Conservation (phyloP, 1,140 invertebrate genomes). For the Eurosta solidaginis region DNA sequence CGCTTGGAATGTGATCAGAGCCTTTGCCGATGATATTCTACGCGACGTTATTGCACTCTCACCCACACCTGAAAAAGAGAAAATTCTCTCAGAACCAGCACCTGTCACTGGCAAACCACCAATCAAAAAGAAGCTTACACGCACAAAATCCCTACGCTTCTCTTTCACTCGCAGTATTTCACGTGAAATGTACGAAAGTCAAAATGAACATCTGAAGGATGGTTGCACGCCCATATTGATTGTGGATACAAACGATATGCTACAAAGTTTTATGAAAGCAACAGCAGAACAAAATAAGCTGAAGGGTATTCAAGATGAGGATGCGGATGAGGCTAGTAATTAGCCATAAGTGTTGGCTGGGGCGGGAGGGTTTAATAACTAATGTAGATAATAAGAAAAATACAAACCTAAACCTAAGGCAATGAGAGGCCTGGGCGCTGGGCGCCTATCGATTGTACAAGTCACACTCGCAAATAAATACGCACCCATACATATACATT, state of each 20-base stretch:
- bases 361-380: no score
- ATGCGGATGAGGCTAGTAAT: conserved; percentile 56
- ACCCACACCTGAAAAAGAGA: conserved; percentile 46
- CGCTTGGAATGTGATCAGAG: conserved; percentile 74
- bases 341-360: conserved; percentile 33
- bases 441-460: neutral
- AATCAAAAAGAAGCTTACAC: conserved; percentile 62
- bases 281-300: conserved; percentile 44
- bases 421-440: neutral
- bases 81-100: conserved; percentile 49
- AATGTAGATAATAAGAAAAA: no score
- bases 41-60: conserved; percentile 53
- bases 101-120: conserved; percentile 59
- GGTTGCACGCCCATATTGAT: conserved; percentile 72
- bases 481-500: neutral
- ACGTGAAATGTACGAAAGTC: conserved; percentile 66
- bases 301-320: conserved; percentile 53
- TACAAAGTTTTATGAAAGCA: conserved; percentile 49
- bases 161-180: conserved; percentile 72
- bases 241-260: conserved; percentile 50
- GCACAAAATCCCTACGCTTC: conserved; percentile 67
- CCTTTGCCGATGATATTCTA: conserved; percentile 71
- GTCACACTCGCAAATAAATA: neutral
- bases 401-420: neutral
- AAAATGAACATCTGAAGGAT: conserved; percentile 68